Percentiles rank a stretch among this genome's conserved stretches.
Conservation (phyloP, 53 echinoderm and acorn worm species). For the Paelopatides confundens region DNA sequence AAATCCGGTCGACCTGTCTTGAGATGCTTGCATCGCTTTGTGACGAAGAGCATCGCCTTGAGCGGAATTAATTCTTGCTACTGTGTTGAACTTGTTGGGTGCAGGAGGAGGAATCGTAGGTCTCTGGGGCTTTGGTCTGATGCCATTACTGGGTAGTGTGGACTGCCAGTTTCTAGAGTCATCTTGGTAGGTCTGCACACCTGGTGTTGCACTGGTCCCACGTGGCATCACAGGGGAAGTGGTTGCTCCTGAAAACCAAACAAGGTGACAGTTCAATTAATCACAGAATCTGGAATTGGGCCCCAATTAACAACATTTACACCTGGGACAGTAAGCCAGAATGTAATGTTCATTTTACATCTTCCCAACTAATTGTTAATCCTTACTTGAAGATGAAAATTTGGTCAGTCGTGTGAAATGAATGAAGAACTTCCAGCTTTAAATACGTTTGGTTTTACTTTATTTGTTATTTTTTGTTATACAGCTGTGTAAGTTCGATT, state of each 20-base stretch:
- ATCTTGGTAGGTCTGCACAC: not conserved
- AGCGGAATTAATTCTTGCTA: conserved; percentile 75
- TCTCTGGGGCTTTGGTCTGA: conserved; percentile 2
- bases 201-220: not conserved
- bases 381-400: too few relatives aligned
- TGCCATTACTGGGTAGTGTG: conserved; percentile 9
- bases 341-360: too few relatives aligned
- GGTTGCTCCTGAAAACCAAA: not conserved
- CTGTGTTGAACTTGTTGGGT: conserved; percentile 74
- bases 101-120: conserved; percentile 38
- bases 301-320: too few relatives aligned
- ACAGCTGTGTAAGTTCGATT: too few relatives aligned
- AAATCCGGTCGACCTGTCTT: conserved; percentile 19
- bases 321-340: too few relatives aligned
- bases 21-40: not conserved
- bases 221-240: not conserved
- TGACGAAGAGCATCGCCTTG: conserved; percentile 19
- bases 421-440: too few relatives aligned
- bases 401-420: too few relatives aligned
- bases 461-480: too few relatives aligned
- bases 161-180: not conserved
- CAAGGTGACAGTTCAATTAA: too few relatives aligned
- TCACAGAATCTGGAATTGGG: too few relatives aligned
- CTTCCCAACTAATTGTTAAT: too few relatives aligned
- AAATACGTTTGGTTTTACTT: too few relatives aligned